Percentiles rank a stretch among this genome's conserved stretches.
Conservation (phyloP, 1,140 invertebrate genomes). For the Wiebesia pumilae region DNA sequence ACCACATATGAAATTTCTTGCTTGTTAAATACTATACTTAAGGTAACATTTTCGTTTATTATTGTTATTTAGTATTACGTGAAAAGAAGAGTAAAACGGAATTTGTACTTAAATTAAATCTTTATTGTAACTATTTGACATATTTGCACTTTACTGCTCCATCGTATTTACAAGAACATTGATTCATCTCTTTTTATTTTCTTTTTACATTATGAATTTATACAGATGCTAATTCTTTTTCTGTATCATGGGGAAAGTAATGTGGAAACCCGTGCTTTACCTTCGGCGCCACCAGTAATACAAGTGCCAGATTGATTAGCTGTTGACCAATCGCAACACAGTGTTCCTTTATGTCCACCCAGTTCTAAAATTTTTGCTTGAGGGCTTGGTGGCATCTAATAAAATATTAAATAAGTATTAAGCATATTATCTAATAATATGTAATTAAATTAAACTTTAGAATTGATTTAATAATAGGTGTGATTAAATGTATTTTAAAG, state of each 20-base stretch:
- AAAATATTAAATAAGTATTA: slow-evolving; percentile 22
- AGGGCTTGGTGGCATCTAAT: slow-evolving; percentile 70
- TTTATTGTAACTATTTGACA: slow-evolving; percentile 48
- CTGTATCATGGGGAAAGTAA: slow-evolving; percentile 76
- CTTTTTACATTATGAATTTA: slow-evolving; percentile 67
- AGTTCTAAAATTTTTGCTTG: slow-evolving; percentile 76
- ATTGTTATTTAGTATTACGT: background rate
- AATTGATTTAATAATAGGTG: background rate
- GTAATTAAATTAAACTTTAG: no score
- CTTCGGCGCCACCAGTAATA: slow-evolving; percentile 79
- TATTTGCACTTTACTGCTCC: slow-evolving; percentile 35
- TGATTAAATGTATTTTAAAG: background rate
- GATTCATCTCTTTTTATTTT: background rate
- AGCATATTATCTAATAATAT: no score
- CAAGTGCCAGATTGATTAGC: slow-evolving; percentile 80
- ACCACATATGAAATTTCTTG: slow-evolving; percentile 67
- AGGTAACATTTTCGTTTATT: slow-evolving; percentile 24
- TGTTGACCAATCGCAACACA: slow-evolving; percentile 81
- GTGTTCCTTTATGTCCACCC: slow-evolving; percentile 76
- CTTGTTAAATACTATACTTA: slow-evolving; percentile 59
- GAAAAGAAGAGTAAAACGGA: background rate
- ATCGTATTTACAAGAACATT: slow-evolving; percentile 44
- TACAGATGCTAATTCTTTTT: slow-evolving; percentile 70
- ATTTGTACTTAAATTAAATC: slow-evolving; percentile 48
- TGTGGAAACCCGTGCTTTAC: slow-evolving; percentile 79